phyloP scores from a whole-genome alignment of 2,888 invertebrate genomes.

The Seira sanloemensis region DNA sequence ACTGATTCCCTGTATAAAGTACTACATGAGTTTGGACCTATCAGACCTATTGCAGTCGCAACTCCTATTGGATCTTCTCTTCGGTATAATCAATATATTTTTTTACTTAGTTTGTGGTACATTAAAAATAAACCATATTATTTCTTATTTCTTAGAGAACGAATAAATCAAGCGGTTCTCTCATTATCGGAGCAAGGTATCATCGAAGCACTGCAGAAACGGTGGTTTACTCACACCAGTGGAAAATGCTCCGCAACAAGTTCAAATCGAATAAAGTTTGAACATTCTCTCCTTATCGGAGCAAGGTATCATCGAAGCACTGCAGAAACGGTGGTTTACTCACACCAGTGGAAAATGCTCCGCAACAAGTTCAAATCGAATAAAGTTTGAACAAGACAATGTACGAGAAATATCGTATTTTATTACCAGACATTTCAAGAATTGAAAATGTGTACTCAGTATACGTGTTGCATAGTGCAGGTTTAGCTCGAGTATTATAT shows the following conservation, averaged over 20 bases:
- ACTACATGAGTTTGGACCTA: constrained; percentile 42
- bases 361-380: not conserved
- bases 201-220: constrained; percentile 17
- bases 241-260: not conserved
- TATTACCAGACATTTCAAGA: too few relatives aligned
- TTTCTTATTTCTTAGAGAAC: constrained; percentile 12
- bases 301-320: constrained; percentile 33
- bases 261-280: not conserved
- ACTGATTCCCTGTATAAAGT: constrained; percentile 33
- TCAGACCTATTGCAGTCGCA: constrained; percentile 19
- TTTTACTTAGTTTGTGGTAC: not conserved
- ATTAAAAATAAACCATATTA: not conserved
- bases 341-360: not conserved
- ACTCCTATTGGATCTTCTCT: constrained; percentile 40
- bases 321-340: constrained; percentile 30
- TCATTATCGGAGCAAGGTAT: constrained; percentile 42
- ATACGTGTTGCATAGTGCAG: not conserved
- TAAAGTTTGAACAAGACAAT: not conserved
- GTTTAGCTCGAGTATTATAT: not conserved
- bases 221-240: constrained; percentile 29
- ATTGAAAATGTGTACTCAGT: not conserved
- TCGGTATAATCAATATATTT: constrained; percentile 13
- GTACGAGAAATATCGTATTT: not conserved
- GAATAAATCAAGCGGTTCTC: constrained; percentile 45
- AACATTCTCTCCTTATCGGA: constrained; percentile 41